A percentile compares a stretch with the other conserved stretches of the same genome.
These are phyloP conservation scores for Scomber scombrus DNA, from an alignment of 2,113 vertebrate genomes.

Conservation along the genomic window DNA sequence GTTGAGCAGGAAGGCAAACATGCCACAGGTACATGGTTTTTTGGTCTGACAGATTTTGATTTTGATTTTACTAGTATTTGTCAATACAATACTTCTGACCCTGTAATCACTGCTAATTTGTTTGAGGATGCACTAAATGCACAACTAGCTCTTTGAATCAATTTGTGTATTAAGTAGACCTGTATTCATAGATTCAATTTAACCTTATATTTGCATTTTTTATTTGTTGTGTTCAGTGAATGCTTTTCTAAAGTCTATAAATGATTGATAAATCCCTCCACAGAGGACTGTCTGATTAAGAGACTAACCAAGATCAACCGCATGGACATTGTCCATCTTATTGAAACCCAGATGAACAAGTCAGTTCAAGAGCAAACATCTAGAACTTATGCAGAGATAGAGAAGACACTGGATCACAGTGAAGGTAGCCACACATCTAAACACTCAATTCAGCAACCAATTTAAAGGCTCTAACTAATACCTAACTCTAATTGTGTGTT, in stretches of 20 bases:
- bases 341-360: constrained; percentile 92
- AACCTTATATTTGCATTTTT: constrained; percentile 9
- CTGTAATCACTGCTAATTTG: not conserved
- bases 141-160: not conserved
- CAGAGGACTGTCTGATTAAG: constrained; percentile 92
- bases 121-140: not conserved
- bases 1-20: constrained; percentile 93
- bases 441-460: not conserved
- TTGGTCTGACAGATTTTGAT: constrained; percentile 7
- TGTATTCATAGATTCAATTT: constrained; percentile 13
- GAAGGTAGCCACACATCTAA: constrained; percentile 86
- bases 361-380: constrained; percentile 85
- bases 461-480: constrained; percentile 2
- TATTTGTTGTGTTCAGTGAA: constrained; percentile 2
- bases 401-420: constrained; percentile 94
- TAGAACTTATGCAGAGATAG: constrained; percentile 91
- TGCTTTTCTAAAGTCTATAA: not conserved
- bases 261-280: constrained; percentile 30
- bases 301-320: constrained; percentile 97
- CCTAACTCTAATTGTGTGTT: not conserved
- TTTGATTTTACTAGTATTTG: not conserved
- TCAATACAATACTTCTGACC: not conserved
- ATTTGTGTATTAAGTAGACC: not conserved
- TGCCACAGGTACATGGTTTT: constrained; percentile 89
- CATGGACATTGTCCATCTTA: constrained; percentile 98